A percentile compares a stretch with the other conserved stretches of the same genome.
These are phyloP conservation scores for Tachuris rubrigastra DNA, from an alignment of 2,113 vertebrate genomes.

Conservation along the genomic window DNA sequence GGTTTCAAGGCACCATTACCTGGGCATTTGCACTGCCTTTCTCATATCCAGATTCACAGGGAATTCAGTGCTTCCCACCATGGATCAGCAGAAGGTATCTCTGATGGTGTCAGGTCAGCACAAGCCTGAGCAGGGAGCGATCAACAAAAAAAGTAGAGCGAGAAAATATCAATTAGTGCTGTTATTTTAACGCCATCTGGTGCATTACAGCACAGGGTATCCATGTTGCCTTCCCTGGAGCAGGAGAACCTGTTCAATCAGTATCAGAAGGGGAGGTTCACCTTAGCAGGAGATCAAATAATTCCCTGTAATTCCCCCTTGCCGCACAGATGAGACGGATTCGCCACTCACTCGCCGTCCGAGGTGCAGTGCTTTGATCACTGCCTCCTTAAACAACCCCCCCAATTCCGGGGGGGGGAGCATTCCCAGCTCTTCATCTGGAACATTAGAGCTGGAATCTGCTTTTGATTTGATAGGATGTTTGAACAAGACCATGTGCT, in stretches of 20 bases:
- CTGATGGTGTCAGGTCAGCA: background rate
- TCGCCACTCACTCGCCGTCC: background rate
- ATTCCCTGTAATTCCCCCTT: background rate
- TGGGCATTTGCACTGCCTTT: background rate
- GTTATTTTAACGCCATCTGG: background rate
- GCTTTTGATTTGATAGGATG: constrained; percentile 42
- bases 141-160: background rate
- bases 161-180: background rate
- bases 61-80: background rate
- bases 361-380: constrained; percentile 50
- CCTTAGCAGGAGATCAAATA: background rate
- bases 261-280: background rate
- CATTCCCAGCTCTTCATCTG: constrained; percentile 39
- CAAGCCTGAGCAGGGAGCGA: background rate
- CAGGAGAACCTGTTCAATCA: background rate
- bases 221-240: background rate
- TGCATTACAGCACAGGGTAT: background rate
- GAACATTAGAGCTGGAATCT: constrained; percentile 17
- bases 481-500: constrained; percentile 22
- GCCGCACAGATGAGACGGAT: constrained; percentile 7
- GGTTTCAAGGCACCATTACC: background rate
- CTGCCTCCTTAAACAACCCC: background rate
- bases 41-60: background rate
- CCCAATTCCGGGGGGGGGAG: background rate
- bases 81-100: background rate